These are phyloP conservation scores for Peromyscus polionotus DNA, from an alignment of 2,113 vertebrate genomes.

Conservation along the genomic window DNA sequence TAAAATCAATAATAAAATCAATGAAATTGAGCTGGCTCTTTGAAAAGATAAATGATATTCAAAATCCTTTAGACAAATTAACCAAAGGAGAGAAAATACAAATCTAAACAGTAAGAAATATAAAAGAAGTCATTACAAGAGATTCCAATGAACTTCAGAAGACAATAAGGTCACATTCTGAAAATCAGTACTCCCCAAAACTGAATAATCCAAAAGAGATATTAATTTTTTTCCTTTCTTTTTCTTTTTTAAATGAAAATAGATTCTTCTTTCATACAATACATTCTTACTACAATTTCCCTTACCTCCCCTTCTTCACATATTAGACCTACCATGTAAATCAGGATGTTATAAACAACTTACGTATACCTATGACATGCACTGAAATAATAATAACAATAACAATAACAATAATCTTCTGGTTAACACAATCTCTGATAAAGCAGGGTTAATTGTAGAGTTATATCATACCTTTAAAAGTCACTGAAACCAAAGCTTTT, in stretches of 20 bases:
- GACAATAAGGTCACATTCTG: background rate
- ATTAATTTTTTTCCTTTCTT: background rate
- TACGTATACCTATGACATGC: no score
- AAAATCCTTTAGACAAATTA: background rate
- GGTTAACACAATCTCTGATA: no score
- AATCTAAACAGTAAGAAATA: background rate
- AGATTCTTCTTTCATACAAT: background rate
- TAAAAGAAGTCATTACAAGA: background rate
- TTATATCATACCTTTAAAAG: no score
- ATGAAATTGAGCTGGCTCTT: background rate
- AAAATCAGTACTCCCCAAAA: background rate
- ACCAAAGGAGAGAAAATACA: background rate
- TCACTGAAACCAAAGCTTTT: no score
- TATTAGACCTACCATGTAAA: no score
- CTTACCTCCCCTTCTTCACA: no score
- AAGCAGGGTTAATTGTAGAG: no score
- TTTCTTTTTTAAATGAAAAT: background rate
- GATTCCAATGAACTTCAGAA: background rate
- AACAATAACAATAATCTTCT: no score
- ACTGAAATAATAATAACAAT: no score
- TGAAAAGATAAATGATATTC: background rate
- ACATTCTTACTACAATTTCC: no score
- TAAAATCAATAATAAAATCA: background rate
- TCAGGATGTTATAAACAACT: no score
- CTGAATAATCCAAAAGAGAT: background rate